Conservation (phyloP, 53 echinoderm and acorn worm species). For the Glandiceps talaboti region DNA sequence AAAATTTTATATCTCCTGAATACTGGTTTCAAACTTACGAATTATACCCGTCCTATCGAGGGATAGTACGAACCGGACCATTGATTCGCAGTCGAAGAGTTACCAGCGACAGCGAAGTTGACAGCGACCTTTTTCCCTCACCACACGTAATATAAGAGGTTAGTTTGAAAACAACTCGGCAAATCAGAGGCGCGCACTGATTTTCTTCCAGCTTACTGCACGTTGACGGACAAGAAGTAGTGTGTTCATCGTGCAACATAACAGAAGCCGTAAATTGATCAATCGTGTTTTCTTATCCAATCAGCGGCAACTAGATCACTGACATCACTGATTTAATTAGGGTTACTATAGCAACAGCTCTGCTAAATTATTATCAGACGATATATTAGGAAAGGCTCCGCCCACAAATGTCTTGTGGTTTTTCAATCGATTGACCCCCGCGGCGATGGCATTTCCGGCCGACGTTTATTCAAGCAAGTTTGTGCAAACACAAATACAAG, state of each 20-base stretch:
- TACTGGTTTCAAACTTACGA: background rate
- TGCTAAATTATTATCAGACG: background rate
- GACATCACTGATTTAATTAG: background rate
- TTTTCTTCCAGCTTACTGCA: background rate
- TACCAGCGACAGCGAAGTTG: too few relatives aligned
- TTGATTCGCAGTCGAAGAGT: too few relatives aligned
- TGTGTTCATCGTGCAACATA: background rate
- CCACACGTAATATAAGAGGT: background rate
- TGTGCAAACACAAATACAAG: background rate
- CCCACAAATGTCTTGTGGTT: background rate
- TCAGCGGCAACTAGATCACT: background rate
- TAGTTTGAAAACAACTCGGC: background rate
- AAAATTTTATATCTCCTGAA: background rate
- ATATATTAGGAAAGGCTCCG: background rate
- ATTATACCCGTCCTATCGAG: background rate
- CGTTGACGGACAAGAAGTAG: background rate
- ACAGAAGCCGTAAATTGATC: background rate
- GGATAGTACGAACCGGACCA: too few relatives aligned
- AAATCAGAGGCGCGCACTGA: slow-evolving; percentile 1
- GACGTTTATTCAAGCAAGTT: background rate
- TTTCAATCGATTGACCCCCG: slow-evolving; percentile 1
- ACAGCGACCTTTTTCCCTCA: background rate
- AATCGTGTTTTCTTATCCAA: background rate
- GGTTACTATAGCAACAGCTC: background rate
- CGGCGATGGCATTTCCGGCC: background rate